Evolutionary conservation across 2,797 vertebrate species (phyloP), one percentile per base, ranked within the genome.

Genomic region (Passerculus sandwichensis): DNA sequence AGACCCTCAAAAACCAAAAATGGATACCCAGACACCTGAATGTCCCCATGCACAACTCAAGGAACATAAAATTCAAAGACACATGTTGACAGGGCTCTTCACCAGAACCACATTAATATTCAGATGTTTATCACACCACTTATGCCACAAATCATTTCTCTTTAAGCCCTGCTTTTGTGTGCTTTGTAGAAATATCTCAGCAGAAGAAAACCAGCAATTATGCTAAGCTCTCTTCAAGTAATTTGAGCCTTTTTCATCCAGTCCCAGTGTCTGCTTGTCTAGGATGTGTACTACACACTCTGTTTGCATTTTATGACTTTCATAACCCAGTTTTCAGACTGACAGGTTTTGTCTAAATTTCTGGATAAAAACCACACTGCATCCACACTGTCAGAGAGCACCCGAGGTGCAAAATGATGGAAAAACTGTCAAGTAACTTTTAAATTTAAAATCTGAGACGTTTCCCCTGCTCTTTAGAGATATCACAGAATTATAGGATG

Each of bases 121-220:
- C 91, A 89, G 82, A 71, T 69, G 85, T 91, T 93, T 93, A 75
- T 80, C 65, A 40, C 50, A 57, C 65, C 78, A 57, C 72, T 89
- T 64, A 45, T 26, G 32, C 42, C 88, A 80, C 85, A 65, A 87
- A 92, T 85, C 9, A 51, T 21, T 78, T 54, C 72, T 53, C 88
- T 92, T 82, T 61, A 64, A 71, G 42, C 0, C 0, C 25, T 27
- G 45, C 75, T 91, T 93, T 74, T 67, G 74, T 77, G 51, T 9
- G 53, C 81, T 89, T 72, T 65, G 72, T 71, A 47, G 62, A 71
- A 89, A 69, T 23, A 42, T 80, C 64, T 73, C 18, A 77, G 72
- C 54, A 57, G 75, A 89, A 94, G 91, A 83, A 93, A 96, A 53
- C 27, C 69, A 51, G 72, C 79, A 92, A 89, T 95, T 94, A 88